Base-by-base conservation (phyloP, 2,113 vertebrate genomes). In the Hiodon alosoides region DNA sequence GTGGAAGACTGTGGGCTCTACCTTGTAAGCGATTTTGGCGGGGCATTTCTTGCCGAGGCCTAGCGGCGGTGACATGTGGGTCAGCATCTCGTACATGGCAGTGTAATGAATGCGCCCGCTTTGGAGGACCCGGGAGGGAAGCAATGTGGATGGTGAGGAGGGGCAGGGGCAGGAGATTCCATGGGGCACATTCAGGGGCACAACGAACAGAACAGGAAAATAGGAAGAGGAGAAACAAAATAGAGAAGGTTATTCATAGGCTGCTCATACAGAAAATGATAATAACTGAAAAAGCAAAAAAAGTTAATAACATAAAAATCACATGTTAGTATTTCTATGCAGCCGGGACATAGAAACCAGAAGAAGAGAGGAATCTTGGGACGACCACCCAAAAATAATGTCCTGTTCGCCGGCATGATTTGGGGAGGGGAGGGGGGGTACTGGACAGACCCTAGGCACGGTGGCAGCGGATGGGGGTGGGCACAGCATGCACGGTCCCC, bases 71-170 rank as follows among this genome's bases (percentile, higher is more conserved):
- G 96, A 98, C 97, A 99, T 99, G 91, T 98, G 97, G 70, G 95
- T 99, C 88, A 99, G 91, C 96, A 96, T 98, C 92, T 99, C 96
- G 82, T 99, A 99, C 97, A 99, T 99, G 89, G 98, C 96, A 77
- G 92, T 98, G 93, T 99, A 99, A 93, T 98, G 96, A 88, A 99
- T 98, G 80, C 97, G 96, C 85, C 97, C 97, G 85, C 97, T 99
- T 75, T 50, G 77, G 48, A 71, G 9, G 55, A 13, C 60, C 47
- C 71, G 60, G 48, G 65, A 47, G 76, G 58, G 51, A 69, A 54
- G 92, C 88, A 90, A 31, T 31, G 31, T 31, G 31, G 88, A 89
- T 89, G 88, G 80, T 86, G 77, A 86, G 86, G 88, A 80, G 72
- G 11, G 80, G 61, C 75, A 77, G 61, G 48, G n/a, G 70, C 65